phyloP scores from a whole-genome alignment of 2,797 vertebrate genomes.

The Presbytis comata region DNA sequence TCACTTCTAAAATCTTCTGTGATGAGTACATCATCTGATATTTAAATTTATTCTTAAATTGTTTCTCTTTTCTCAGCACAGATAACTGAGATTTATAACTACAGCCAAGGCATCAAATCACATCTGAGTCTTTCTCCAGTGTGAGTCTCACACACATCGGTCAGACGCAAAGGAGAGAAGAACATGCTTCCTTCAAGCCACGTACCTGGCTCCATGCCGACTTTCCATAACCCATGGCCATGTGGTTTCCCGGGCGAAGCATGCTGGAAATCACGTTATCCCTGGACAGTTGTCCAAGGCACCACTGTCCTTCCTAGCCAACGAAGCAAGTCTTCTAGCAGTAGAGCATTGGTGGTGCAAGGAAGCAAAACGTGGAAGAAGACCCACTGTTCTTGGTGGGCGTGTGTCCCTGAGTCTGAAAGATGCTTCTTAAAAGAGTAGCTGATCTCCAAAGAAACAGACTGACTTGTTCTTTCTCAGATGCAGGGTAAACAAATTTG shows the following conservation, averaged over 20 bases:
- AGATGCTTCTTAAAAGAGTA: neutral
- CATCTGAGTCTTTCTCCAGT: neutral
- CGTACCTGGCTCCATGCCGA: rapidly evolving
- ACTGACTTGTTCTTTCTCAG: neutral
- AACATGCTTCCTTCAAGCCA: neutral
- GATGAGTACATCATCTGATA: neutral
- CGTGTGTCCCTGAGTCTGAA: neutral
- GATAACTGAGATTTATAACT: neutral
- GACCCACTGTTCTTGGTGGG: rapidly evolving
- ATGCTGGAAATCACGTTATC: rapidly evolving
- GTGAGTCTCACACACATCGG: rapidly evolving
- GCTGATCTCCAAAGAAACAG: neutral
- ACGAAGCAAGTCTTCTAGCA: rapidly evolving
- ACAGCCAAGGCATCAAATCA: neutral
- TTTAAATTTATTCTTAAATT: neutral
- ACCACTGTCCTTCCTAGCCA: too few relatives aligned
- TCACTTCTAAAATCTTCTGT: neutral
- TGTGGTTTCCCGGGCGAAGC: rapidly evolving
- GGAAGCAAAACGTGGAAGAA: too few relatives aligned
- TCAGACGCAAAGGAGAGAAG: rapidly evolving
- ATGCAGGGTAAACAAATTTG: too few relatives aligned
- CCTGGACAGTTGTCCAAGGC: too few relatives aligned
- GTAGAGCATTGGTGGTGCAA: too few relatives aligned
- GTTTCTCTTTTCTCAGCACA: neutral
- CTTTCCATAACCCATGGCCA: rapidly evolving